Evolutionary conservation across 2,888 invertebrate genomes (phyloP).

Genomic region (Trachelus tabidus): DNA sequence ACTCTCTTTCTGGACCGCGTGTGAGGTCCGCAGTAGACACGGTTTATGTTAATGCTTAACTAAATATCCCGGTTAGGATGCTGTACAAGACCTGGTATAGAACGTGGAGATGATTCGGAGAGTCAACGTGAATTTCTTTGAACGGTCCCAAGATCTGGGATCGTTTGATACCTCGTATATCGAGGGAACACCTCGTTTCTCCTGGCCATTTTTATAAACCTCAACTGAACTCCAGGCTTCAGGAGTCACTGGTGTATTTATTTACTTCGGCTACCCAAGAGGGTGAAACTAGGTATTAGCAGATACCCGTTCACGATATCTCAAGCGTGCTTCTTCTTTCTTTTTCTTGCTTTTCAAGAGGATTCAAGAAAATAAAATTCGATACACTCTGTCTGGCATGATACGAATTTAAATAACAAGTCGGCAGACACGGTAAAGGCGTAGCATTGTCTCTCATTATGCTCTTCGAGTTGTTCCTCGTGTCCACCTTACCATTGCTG

Average conservation of each 20-base stretch:
- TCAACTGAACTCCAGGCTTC: neutral
- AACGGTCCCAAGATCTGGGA: neutral
- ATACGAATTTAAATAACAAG: conserved; percentile 5
- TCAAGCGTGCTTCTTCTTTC: neutral
- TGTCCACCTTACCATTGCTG: neutral
- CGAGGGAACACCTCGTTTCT: neutral
- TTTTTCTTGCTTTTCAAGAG: neutral
- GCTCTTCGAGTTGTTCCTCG: neutral
- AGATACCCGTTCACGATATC: neutral
- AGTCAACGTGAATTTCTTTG: neutral
- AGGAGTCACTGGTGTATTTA: neutral
- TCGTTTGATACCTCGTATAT: neutral
- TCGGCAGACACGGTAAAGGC: conserved; percentile 1
- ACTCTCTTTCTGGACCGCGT: conserved; percentile 17
- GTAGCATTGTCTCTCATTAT: conserved; percentile 6
- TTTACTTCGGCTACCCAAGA: neutral
- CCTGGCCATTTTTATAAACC: neutral
- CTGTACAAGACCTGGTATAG: neutral
- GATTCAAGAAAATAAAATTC: neutral
- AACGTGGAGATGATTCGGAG: neutral
- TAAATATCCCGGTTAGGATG: neutral
- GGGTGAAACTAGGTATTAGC: neutral
- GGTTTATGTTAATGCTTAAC: conserved; percentile 5
- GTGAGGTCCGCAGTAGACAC: conserved; percentile 17
- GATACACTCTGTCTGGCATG: neutral